Conservation (phyloP, 2,888 invertebrate species). For the Therioaphis trifolii region DNA sequence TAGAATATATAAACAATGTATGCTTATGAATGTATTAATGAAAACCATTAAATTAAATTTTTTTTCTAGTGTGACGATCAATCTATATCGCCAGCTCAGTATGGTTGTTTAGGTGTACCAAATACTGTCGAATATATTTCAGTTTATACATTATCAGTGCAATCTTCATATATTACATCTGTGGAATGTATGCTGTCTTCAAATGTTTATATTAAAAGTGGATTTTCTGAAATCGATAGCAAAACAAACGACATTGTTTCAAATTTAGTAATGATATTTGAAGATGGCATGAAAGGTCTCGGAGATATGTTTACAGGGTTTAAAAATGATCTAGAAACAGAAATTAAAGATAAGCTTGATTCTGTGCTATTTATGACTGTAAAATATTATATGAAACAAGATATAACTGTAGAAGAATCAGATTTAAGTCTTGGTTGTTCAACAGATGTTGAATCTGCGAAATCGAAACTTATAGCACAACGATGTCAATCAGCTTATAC, state of each 20-base stretch:
- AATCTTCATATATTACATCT: constrained; percentile 6
- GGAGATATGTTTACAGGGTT: background rate
- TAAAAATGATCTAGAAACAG: background rate
- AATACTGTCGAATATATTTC: background rate
- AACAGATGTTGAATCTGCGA: background rate
- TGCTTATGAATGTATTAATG: background rate
- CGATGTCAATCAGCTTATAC: background rate
- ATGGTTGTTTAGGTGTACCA: background rate
- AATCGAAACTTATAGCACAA: background rate
- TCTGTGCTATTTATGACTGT: constrained; percentile 3
- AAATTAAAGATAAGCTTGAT: background rate
- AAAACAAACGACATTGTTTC: background rate
- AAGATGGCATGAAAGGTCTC: background rate
- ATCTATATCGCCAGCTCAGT: background rate
- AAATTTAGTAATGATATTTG: background rate
- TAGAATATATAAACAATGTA: background rate
- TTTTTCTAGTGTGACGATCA: constrained; percentile 20
- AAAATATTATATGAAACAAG: constrained; percentile 10
- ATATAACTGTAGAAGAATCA: background rate
- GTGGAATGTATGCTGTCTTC: constrained; percentile 25
- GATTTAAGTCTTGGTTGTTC: background rate
- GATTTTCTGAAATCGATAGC: background rate
- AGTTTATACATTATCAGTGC: background rate
- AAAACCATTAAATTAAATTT: background rate
- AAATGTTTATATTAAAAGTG: constrained; percentile 9